Evolutionary conservation across 2,888 invertebrate species (phyloP), one percentile per base, ranked within the genome.

Genomic region (Theristus sp.): DNA sequence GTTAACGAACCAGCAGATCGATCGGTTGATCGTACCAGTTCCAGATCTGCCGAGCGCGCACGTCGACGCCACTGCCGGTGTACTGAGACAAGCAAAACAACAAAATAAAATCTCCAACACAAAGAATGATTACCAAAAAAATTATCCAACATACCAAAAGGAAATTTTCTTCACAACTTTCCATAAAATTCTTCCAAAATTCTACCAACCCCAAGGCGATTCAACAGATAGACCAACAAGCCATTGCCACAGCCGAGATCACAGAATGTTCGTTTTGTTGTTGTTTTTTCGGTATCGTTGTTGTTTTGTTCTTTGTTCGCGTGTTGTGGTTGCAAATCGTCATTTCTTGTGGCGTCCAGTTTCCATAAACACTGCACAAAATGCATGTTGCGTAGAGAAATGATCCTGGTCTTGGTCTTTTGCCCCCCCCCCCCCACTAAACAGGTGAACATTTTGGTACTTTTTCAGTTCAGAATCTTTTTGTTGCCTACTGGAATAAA

Each of bases 201-300:
- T n/a, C n/a, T n/a, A 65, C 71, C 68, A 65, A 77, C 77, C 24
- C 90, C 91, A 78, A 91, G 90, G 67, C 82, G 81, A 56, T 82
- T 81, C 22, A 96, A 79, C 66, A 94, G 83, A 74, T 87, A 84
- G 1, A 90, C 90, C 17, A 96, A 77, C 29, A 96, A 79, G 22
- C 94, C 94, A 80, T 96, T 96, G 0, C 94, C 94, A 80, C 94
- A 94, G 0, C 94, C 94, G 60, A 93, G 79, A 76, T 94, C 94
- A 0, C 90, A 82, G 80, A 93, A 94, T 20, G 30, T 22, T 22
- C 2, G 30, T 2, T 54, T 24, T 6, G 54, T 10, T 10, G 49
- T 3, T 24, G 49, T 6, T n/a, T 10, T n/a, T 17, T 20, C 49
- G 3, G 49, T 3, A n/a, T 49, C n/a, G 24, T 49, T 49, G 38